Evolutionary conservation across 2,888 invertebrate genomes (phyloP).

Genomic region (Autographa pulchrina): DNA sequence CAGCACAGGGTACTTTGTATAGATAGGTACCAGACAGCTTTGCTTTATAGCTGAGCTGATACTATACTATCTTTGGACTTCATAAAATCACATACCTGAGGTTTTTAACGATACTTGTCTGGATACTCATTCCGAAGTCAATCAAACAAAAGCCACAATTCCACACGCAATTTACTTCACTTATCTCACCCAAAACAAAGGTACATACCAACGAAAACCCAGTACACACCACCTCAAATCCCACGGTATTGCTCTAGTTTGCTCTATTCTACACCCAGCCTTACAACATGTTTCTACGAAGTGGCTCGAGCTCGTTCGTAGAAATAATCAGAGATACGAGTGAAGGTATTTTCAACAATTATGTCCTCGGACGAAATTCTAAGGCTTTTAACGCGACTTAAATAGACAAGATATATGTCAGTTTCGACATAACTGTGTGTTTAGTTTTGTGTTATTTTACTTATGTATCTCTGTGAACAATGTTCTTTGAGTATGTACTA

Average conservation of each 20-base stretch:
- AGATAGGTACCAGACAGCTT: too few relatives aligned
- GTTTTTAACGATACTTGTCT: not conserved
- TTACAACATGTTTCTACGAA: constrained; percentile 59
- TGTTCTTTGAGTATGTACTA: too few relatives aligned
- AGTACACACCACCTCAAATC: not conserved
- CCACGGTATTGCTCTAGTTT: not conserved
- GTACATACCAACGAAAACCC: not conserved
- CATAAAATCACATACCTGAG: too few relatives aligned
- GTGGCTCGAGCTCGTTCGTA: constrained; percentile 57
- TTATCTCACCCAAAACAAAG: not conserved
- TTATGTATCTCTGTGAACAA: too few relatives aligned
- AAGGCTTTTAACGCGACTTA: constrained; percentile 31
- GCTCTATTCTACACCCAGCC: constrained; percentile 36
- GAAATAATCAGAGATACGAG: constrained; percentile 70
- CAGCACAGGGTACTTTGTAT: too few relatives aligned
- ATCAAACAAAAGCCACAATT: not conserved
- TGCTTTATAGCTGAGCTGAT: too few relatives aligned
- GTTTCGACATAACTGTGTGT: not conserved
- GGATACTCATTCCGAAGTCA: not conserved
- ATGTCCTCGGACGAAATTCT: constrained; percentile 56
- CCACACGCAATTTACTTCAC: not conserved
- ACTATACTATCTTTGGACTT: too few relatives aligned
- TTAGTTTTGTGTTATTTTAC: not conserved
- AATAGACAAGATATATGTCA: constrained; percentile 19
- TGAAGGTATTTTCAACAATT: constrained; percentile 64